Evolutionary conservation across 2,113 vertebrate species (phyloP), one percentile per base, ranked within the genome.

Genomic region (Psittacus erithacus): DNA sequence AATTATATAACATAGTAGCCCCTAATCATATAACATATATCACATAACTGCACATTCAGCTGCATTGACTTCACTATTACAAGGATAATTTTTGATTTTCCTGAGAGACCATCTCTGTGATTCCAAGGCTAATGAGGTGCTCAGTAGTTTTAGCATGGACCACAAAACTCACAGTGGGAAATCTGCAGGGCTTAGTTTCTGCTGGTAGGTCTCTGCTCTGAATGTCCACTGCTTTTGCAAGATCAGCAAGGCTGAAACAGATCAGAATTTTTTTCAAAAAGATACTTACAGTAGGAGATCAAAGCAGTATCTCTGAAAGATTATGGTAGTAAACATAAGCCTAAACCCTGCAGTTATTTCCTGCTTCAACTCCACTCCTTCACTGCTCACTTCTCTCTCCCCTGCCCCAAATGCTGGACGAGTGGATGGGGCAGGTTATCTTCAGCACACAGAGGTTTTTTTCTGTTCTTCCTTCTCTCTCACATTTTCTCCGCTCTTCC

Each of bases 91-190:
- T 85, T 65, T 82, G 7, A 65, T 16, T 50, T 85, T 39, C 12
- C 38, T 79, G 10, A 64, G 27, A 80, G 16, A 75, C 17, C 11
- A 35, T 13, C 8, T 65, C 35, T 44, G 23, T 52, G 43, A 35
- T 67, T 74, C 52, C 29, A 62, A 68, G 69, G 62, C 39, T 47
- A 47, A 38, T 10, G 38, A 47, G 15, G n/a, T 35, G 11, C 14
- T 59, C 59, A 7, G 28, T 46, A 8, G 0, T 1, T 52, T 35
- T 15, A 46, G 17, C 33, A 27, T 1, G 16, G 50, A n/a, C 23
- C 43, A 46, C n/a, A 53, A 46, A 60, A 53, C 17, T 31, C 60
- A 20, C 22, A 44, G 46, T 11, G 19, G 39, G 25, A 74, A n/a
- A 62, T 13, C 11, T 52, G 15, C 19, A 70, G 49, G 33, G 13